Percentiles rank a stretch among this genome's conserved stretches.
Conservation (phyloP, 2,888 invertebrate species). For the Allolobophora icterica region DNA sequence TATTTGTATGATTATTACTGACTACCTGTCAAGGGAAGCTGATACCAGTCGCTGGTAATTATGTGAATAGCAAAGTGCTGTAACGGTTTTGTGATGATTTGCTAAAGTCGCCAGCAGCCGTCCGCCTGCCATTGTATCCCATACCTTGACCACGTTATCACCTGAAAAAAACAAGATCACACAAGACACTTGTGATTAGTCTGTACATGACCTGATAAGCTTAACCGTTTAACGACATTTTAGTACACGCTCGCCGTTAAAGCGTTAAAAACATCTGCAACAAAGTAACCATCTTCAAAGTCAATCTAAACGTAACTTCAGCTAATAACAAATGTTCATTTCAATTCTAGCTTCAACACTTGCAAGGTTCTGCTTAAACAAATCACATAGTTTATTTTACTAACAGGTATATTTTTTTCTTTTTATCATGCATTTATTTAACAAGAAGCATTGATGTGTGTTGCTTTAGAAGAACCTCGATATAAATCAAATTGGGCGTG, state of each 20-base stretch:
- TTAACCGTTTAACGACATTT: too few relatives aligned
- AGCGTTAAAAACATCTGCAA: neutral
- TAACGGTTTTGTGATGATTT: constrained; percentile 94
- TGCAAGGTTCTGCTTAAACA: too few relatives aligned
- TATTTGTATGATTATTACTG: too few relatives aligned
- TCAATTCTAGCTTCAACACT: neutral
- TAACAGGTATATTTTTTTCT: too few relatives aligned
- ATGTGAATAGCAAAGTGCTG: constrained; percentile 81
- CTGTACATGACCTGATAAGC: neutral
- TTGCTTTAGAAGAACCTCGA: too few relatives aligned
- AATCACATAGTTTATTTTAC: too few relatives aligned
- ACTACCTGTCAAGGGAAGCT: constrained; percentile 82
- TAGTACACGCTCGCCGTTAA: too few relatives aligned
- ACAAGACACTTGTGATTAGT: constrained; percentile 30
- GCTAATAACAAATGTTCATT: neutral
- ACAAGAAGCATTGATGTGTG: too few relatives aligned
- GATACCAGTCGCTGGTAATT: constrained; percentile 84
- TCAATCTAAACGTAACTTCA: neutral
- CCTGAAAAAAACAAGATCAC: constrained; percentile 66
- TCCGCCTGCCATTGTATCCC: constrained; percentile 86
- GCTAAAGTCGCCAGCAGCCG: constrained; percentile 82
- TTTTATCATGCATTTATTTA: too few relatives aligned
- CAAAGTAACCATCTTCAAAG: neutral
- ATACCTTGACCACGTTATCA: constrained; percentile 86
- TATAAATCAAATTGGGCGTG: too few relatives aligned